phyloP scores from a whole-genome alignment of 1,140 invertebrate species.

The Drosophila malerkotliana region DNA sequence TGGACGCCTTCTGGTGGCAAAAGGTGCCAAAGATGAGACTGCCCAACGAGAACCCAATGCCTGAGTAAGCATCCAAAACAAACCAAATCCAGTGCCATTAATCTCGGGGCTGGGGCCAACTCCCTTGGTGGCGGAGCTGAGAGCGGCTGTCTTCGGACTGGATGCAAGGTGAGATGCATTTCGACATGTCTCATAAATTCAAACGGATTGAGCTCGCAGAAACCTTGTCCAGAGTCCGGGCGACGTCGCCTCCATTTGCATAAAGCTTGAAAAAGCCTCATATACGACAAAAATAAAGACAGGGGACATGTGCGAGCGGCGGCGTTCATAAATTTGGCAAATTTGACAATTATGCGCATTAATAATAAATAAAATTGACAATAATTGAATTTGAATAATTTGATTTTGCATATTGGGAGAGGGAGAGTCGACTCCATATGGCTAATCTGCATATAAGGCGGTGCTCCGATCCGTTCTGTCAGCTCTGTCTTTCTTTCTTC shows the following conservation, averaged over 20 bases:
- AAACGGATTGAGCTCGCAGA: conserved; percentile 66
- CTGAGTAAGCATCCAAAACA: conserved; percentile 71
- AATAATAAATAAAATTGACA: conserved; percentile 84
- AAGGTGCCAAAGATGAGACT: conserved; percentile 60
- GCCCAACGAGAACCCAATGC: conserved; percentile 49
- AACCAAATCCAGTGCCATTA: conserved; percentile 78
- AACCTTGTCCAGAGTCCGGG: conserved; percentile 10
- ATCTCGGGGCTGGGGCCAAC: conserved; percentile 66
- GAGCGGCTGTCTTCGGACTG: conserved; percentile 17
- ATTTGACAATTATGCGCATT: conserved; percentile 84
- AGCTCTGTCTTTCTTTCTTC: conserved; percentile 20
- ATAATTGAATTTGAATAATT: conserved; percentile 83
- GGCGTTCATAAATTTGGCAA: conserved; percentile 82
- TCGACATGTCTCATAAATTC: conserved; percentile 83
- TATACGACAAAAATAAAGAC: neutral
- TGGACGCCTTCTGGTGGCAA: neutral
- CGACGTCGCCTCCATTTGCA: conserved; percentile 56
- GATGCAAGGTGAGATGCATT: conserved; percentile 81
- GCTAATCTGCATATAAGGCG: conserved; percentile 81
- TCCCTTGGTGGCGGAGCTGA: conserved; percentile 59
- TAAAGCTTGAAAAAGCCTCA: conserved; percentile 40
- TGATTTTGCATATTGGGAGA: conserved; percentile 61
- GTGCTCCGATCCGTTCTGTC: conserved; percentile 22
- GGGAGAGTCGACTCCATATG: conserved; percentile 38
- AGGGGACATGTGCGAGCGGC: neutral